Conservation (phyloP, 1,140 invertebrate species). For the Drosophila sp. region DNA sequence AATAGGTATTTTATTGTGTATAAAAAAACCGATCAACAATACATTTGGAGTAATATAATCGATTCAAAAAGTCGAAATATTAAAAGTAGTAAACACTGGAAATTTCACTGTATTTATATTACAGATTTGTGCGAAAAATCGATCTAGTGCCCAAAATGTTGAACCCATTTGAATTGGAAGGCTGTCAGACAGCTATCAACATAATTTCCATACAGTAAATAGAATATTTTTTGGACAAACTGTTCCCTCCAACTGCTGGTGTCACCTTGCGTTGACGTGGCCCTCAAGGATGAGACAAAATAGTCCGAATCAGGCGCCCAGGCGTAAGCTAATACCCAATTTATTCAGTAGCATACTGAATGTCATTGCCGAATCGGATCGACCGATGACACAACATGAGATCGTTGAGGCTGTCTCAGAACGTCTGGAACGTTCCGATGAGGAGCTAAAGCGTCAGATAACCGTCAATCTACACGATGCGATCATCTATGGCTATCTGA, state of each 20-base stretch:
- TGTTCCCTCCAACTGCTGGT: conserved; percentile 10
- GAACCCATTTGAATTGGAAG: not conserved
- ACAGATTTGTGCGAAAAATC: not conserved
- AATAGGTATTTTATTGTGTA: too few species aligned
- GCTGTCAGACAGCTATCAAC: not conserved
- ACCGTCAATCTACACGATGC: conserved; percentile 65
- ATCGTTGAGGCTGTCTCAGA: conserved; percentile 60
- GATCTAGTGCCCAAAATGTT: not conserved
- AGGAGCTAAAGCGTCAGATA: conserved; percentile 69
- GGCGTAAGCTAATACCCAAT: conserved; percentile 63
- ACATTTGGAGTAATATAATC: too few species aligned
- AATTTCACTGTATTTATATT: too few species aligned
- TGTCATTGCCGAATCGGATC: conserved; percentile 64
- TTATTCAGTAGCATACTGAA: conserved; percentile 61
- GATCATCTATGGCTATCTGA: conserved; percentile 62
- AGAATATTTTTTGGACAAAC: not conserved
- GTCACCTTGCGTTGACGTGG: conserved; percentile 16
- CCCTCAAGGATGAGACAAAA: conserved; percentile 45
- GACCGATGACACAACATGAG: conserved; percentile 62
- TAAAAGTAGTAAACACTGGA: too few species aligned
- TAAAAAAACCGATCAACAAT: too few species aligned
- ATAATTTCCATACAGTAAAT: not conserved
- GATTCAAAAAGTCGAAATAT: too few species aligned
- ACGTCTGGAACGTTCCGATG: conserved; percentile 59
- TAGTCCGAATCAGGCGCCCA: conserved; percentile 56